phyloP scores from a whole-genome alignment of 1,140 invertebrate genomes.

The Calliopsis andreniformis region DNA sequence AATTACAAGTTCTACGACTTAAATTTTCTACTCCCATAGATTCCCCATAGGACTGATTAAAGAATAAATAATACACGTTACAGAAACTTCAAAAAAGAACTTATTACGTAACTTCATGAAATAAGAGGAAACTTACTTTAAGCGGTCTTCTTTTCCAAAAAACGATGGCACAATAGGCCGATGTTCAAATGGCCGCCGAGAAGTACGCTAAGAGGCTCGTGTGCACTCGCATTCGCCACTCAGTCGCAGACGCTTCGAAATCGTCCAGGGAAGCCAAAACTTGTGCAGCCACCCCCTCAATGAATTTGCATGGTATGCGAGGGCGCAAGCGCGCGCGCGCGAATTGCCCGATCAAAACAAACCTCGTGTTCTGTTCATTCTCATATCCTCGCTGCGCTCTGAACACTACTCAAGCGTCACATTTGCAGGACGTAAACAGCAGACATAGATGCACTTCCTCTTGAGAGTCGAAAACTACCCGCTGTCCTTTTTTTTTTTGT shows the following conservation, averaged over 20 bases:
- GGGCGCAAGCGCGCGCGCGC: conserved; percentile 4
- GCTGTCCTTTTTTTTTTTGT: too few species aligned
- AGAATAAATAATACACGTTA: too few species aligned
- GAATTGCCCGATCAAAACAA: conserved; percentile 22
- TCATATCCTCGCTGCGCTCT: too few species aligned
- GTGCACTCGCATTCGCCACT: conserved; percentile 40
- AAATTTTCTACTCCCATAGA: too few species aligned
- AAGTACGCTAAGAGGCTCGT: conserved; percentile 19
- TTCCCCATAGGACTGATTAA: too few species aligned
- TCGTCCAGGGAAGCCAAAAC: neutral
- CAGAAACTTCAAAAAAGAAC: too few species aligned
- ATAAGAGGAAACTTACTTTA: conserved; percentile 12
- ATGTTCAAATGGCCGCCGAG: conserved; percentile 50
- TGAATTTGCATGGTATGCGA: conserved; percentile 6
- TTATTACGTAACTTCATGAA: neutral
- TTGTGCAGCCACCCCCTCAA: neutral
- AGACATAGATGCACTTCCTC: too few species aligned
- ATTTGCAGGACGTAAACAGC: neutral
- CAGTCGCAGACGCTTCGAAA: neutral
- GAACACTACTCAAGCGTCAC: too few species aligned
- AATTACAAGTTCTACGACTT: too few species aligned
- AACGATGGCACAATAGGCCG: neutral
- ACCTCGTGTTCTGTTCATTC: conserved; percentile 8
- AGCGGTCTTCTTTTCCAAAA: neutral
- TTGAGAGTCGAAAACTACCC: too few species aligned